Conservation (phyloP, 2,888 invertebrate genomes). For the Macropis europaea region DNA sequence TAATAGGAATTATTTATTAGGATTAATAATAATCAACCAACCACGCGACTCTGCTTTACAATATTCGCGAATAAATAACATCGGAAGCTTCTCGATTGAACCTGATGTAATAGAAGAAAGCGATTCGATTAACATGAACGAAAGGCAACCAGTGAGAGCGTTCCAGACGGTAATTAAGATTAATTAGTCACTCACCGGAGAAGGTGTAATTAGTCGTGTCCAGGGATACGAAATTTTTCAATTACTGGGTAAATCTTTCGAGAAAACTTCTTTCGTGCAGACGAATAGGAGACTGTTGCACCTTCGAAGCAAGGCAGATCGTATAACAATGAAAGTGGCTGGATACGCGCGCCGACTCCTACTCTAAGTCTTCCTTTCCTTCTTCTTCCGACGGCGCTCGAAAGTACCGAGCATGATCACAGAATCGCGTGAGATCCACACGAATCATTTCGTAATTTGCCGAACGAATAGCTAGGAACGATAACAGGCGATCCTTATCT, state of each 20-base stretch:
- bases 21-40: too few relatives aligned
- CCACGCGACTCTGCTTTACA: too few relatives aligned
- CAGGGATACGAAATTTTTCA: too few relatives aligned
- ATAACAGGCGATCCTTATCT: too few relatives aligned
- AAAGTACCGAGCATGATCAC: constrained; percentile 20
- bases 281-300: constrained; percentile 34
- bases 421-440: constrained; percentile 8
- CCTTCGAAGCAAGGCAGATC: constrained; percentile 69
- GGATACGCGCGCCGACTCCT: constrained; percentile 46
- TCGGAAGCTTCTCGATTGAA: not conserved
- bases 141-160: not conserved
- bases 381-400: constrained; percentile 38
- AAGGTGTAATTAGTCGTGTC: not conserved
- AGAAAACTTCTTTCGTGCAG: too few relatives aligned
- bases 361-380: constrained; percentile 43
- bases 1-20: too few relatives aligned
- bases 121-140: not conserved
- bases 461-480: constrained; percentile 1
- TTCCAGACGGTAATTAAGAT: constrained; percentile 1
- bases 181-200: constrained; percentile 25
- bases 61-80: too few relatives aligned
- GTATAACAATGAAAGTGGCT: constrained; percentile 78
- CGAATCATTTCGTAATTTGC: constrained; percentile 33
- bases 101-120: constrained; percentile 11
- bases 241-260: too few relatives aligned